Conservation (phyloP, 1,140 invertebrate species). For the Caenorhabditis latens region DNA sequence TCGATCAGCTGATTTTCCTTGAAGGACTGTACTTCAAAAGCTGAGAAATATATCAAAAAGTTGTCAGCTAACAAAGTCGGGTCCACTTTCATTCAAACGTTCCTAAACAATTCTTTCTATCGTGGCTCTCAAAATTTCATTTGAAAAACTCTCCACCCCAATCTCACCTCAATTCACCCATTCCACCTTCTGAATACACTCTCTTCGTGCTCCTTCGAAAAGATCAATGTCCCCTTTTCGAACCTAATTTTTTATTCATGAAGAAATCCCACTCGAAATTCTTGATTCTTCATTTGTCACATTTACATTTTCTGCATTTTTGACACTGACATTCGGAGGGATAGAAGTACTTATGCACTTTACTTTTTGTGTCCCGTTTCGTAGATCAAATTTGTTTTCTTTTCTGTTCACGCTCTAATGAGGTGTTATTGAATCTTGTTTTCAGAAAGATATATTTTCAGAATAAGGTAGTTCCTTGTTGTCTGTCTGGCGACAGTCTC, state of each 20-base stretch:
- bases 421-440: too few relatives aligned
- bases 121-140: neutral
- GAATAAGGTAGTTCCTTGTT: too few relatives aligned
- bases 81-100: neutral
- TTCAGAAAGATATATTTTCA: too few relatives aligned
- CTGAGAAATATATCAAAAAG: too few relatives aligned
- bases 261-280: neutral
- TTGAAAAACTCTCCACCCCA: neutral
- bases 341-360: slow-evolving; percentile 20
- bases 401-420: too few relatives aligned
- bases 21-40: too few relatives aligned
- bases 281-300: slow-evolving; percentile 32
- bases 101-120: neutral
- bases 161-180: neutral
- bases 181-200: neutral
- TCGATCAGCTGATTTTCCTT: too few relatives aligned
- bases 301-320: slow-evolving; percentile 6
- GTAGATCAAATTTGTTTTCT: neutral
- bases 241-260: slow-evolving; percentile 13
- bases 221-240: neutral
- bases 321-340: neutral
- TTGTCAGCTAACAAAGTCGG: too few relatives aligned
- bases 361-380: neutral
- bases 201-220: neutral
- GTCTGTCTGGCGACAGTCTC: too few relatives aligned